Evolutionary conservation across 2,797 vertebrate genomes (phyloP).

Genomic region (Neoniphon sammara): DNA sequence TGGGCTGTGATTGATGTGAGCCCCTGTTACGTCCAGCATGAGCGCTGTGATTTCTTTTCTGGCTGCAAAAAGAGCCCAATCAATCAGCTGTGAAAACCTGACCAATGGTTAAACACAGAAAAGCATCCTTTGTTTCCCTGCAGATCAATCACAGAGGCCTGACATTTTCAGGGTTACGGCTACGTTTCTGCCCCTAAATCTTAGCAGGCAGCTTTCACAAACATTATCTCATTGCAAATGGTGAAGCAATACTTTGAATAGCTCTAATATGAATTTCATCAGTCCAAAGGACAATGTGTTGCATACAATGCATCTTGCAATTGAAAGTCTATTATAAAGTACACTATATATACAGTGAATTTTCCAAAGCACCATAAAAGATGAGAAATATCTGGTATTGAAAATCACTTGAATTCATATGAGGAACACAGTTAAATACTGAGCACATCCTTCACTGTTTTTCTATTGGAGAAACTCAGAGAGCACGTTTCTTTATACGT

Average conservation of each 20-base stretch:
- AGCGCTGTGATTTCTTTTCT: slow-evolving; percentile 68
- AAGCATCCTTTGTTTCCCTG: slow-evolving; percentile 71
- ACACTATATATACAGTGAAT: not conserved
- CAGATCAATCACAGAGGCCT: slow-evolving; percentile 67
- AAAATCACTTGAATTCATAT: slow-evolving; percentile 46
- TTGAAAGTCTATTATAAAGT: not conserved
- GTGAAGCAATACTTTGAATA: not conserved
- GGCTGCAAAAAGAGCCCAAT: slow-evolving; percentile 71
- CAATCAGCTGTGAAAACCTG: slow-evolving; percentile 74
- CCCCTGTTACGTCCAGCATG: slow-evolving; percentile 52
- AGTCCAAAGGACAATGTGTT: not conserved
- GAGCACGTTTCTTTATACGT: not conserved
- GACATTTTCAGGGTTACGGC: slow-evolving; percentile 50
- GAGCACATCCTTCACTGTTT: slow-evolving; percentile 30
- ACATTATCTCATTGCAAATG: slow-evolving; percentile 23
- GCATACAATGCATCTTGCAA: not conserved
- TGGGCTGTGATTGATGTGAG: slow-evolving; percentile 77
- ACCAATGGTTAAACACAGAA: slow-evolving; percentile 69
- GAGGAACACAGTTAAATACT: slow-evolving; percentile 40
- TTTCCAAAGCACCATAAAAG: slow-evolving; percentile 12
- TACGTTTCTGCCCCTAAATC: slow-evolving; percentile 45
- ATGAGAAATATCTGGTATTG: slow-evolving; percentile 37
- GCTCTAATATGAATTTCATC: slow-evolving; percentile 15
- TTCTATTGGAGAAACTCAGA: slow-evolving; percentile 17
- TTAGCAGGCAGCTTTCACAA: slow-evolving; percentile 47